Percentiles rank a stretch among this genome's conserved stretches.
These are phyloP conservation scores for Adela reaumurella DNA, from an alignment of 2,888 invertebrate species.

Conservation along the genomic window DNA sequence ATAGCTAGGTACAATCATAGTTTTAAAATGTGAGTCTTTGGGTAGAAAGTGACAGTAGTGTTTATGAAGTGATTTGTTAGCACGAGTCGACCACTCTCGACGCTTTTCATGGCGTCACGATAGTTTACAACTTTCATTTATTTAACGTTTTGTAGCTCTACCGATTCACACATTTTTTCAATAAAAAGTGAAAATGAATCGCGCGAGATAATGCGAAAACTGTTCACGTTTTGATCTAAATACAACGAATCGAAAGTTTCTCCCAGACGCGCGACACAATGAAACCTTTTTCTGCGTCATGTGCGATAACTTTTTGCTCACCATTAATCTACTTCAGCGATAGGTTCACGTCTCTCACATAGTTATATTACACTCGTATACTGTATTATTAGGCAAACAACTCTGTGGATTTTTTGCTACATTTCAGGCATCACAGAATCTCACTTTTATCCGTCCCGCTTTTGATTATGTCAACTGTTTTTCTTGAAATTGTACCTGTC, in stretches of 20 bases:
- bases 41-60: too few relatives aligned
- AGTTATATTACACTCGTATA: too few relatives aligned
- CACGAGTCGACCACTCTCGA: too few relatives aligned
- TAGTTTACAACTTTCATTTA: background rate
- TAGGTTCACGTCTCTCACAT: background rate
- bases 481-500: too few relatives aligned
- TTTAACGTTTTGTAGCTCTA: background rate
- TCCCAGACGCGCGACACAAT: background rate
- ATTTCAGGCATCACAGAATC: too few relatives aligned
- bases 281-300: background rate
- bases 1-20: too few relatives aligned
- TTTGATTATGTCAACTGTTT: too few relatives aligned
- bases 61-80: too few relatives aligned
- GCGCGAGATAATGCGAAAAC: background rate
- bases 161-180: background rate
- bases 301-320: background rate
- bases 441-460: too few relatives aligned
- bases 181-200: background rate
- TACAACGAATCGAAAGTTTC: background rate
- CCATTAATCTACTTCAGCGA: background rate
- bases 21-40: too few relatives aligned
- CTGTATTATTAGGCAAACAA: too few relatives aligned
- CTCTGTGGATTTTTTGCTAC: too few relatives aligned
- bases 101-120: background rate
- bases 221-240: background rate